Conservation (phyloP, 2,888 invertebrate genomes). For the Gastrophysa polygoni region DNA sequence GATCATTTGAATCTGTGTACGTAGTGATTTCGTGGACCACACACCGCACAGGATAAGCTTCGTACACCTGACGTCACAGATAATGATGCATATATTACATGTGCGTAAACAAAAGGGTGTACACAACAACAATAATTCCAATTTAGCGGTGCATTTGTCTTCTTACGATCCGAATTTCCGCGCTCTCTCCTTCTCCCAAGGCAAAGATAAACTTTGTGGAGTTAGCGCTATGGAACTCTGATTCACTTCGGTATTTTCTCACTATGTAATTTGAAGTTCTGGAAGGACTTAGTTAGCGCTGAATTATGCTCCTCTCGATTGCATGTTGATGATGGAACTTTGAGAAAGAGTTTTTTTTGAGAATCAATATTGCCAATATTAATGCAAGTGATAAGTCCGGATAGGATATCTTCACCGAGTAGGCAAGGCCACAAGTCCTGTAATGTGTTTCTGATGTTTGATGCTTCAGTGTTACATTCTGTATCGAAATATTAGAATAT, state of each 20-base stretch:
- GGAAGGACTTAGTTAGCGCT: background rate
- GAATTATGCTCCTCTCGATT: no score
- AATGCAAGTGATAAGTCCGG: no score
- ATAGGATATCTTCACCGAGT: no score
- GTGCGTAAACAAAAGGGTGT: background rate
- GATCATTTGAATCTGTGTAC: slow-evolving; percentile 32
- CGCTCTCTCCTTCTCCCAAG: background rate
- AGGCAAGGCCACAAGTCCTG: no score
- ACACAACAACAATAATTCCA: background rate
- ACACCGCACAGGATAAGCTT: slow-evolving; percentile 22
- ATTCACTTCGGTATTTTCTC: background rate
- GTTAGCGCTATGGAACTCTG: background rate
- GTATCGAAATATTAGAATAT: no score
- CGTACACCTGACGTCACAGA: background rate
- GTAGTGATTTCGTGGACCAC: slow-evolving; percentile 17
- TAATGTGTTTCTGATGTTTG: no score
- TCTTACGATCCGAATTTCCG: background rate
- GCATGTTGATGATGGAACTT: no score
- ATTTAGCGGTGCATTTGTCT: background rate
- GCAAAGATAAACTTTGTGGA: background rate
- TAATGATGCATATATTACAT: background rate
- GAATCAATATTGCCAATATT: no score
- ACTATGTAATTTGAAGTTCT: background rate
- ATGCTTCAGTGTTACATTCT: no score
- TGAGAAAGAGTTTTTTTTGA: no score